These are phyloP conservation scores for Tychaedon coryphoeus DNA, from an alignment of 2,113 vertebrate species.

Conservation along the genomic window DNA sequence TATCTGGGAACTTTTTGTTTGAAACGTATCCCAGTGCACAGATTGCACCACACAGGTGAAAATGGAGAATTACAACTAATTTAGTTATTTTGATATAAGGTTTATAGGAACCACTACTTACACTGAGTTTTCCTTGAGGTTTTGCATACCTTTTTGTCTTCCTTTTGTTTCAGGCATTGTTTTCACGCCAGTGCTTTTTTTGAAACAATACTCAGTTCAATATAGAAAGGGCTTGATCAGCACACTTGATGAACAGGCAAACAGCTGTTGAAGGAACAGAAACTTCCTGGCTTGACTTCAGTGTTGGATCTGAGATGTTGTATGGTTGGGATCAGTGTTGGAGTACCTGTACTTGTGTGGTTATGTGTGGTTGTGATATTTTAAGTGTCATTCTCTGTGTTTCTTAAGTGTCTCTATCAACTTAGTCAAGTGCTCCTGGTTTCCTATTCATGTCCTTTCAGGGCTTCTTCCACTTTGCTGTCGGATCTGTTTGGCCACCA, in stretches of 20 bases:
- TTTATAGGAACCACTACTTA: neutral
- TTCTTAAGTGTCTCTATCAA: neutral
- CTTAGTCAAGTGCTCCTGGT: neutral
- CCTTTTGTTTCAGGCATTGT: neutral
- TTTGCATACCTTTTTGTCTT: neutral
- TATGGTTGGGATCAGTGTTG: neutral
- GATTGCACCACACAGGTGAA: neutral
- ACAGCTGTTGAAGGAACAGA: neutral
- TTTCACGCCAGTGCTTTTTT: neutral
- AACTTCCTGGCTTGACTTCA: rapidly evolving
- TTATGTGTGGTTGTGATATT: neutral
- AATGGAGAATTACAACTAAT: neutral
- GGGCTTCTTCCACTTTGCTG: neutral
- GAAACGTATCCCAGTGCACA: neutral
- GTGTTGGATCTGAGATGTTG: neutral
- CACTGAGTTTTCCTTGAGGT: neutral
- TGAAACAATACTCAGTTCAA: neutral
- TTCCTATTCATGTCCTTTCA: neutral
- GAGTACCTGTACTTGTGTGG: neutral
- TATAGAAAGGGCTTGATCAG: neutral
- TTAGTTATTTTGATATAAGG: neutral
- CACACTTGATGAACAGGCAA: neutral
- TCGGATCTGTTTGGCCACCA: neutral
- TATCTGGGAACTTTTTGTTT: neutral
- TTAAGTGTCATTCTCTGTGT: neutral